Conservation (phyloP, 2,797 vertebrate species). For the Enoplosus armatus region DNA sequence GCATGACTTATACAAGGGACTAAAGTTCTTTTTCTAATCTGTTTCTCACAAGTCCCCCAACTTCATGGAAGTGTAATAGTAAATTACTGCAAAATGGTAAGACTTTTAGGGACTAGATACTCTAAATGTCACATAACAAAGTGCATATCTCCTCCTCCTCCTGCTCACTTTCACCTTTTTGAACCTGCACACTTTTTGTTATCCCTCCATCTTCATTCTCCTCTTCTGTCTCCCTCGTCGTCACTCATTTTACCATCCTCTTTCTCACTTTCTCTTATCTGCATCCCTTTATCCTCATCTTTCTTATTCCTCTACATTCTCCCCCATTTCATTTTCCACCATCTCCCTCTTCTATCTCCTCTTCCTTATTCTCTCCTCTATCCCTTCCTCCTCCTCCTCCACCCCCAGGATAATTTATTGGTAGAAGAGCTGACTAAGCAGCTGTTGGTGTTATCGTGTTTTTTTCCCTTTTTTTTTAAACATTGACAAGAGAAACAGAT, state of each 20-base stretch:
- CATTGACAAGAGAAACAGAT: slow-evolving; percentile 63
- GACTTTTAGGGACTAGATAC: not conserved
- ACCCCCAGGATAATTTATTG: slow-evolving; percentile 52
- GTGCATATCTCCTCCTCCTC: not conserved
- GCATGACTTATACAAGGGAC: not conserved
- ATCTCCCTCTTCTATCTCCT: slow-evolving; percentile 18
- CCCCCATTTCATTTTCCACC: not conserved
- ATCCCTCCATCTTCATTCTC: not conserved
- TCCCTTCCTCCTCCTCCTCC: slow-evolving; percentile 13
- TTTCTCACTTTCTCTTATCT: slow-evolving; percentile 18
- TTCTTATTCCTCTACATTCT: not conserved
- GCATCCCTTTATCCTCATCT: slow-evolving; percentile 20
- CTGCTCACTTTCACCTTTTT: not conserved
- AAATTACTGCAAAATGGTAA: not conserved
- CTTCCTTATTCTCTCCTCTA: slow-evolving; percentile 9
- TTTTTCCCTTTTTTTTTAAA: slow-evolving; percentile 15
- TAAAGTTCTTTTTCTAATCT: not conserved
- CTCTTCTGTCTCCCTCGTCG: not conserved
- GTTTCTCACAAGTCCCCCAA: not conserved
- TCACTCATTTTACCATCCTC: not conserved
- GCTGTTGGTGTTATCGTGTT: slow-evolving; percentile 53
- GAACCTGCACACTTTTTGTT: not conserved
- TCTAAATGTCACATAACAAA: not conserved
- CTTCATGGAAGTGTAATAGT: too few relatives aligned
- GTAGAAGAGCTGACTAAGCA: slow-evolving; percentile 62